Percentiles rank a stretch among this genome's conserved stretches.
These are phyloP conservation scores for Amphipyra tragopoginis DNA, from an alignment of 2,888 invertebrate genomes.

Conservation along the genomic window DNA sequence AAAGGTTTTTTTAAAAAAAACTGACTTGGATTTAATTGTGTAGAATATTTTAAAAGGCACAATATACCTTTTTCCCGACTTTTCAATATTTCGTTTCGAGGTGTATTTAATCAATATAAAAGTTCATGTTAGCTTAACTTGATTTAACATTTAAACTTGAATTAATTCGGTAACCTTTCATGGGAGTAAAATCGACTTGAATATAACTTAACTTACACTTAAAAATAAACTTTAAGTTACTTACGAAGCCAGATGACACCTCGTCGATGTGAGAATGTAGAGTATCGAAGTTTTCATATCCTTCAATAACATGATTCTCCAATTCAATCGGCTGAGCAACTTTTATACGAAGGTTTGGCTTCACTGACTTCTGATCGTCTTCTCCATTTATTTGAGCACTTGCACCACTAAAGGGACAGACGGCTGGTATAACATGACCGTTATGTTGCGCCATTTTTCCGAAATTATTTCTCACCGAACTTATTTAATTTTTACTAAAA, in stretches of 20 bases:
- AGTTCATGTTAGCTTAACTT: no score
- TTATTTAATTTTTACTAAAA: conserved; percentile 60
- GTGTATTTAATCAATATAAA: no score
- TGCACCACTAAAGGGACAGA: conserved; percentile 77
- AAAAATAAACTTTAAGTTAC: conserved; percentile 54
- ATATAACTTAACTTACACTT: not conserved
- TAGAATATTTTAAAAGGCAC: no score
- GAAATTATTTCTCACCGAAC: conserved; percentile 31
- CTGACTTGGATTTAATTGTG: no score
- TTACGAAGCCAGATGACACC: conserved; percentile 73
- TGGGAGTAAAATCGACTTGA: no score
- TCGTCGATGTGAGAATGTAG: conserved; percentile 78
- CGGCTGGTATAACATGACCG: conserved; percentile 65
- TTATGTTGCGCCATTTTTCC: conserved; percentile 72
- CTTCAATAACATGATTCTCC: conserved; percentile 73
- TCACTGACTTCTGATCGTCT: conserved; percentile 68
- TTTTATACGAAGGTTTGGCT: conserved; percentile 78
- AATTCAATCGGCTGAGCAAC: conserved; percentile 81
- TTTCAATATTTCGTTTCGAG: no score
- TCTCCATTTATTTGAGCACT: conserved; percentile 69
- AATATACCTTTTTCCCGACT: no score
- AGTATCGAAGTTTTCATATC: conserved; percentile 75
- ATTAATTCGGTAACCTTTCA: no score
- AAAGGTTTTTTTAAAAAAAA: no score
- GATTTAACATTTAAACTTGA: no score